Evolutionary conservation across 2,113 vertebrate genomes (phyloP).

Genomic region (Brienomyrus longianalis): DNA sequence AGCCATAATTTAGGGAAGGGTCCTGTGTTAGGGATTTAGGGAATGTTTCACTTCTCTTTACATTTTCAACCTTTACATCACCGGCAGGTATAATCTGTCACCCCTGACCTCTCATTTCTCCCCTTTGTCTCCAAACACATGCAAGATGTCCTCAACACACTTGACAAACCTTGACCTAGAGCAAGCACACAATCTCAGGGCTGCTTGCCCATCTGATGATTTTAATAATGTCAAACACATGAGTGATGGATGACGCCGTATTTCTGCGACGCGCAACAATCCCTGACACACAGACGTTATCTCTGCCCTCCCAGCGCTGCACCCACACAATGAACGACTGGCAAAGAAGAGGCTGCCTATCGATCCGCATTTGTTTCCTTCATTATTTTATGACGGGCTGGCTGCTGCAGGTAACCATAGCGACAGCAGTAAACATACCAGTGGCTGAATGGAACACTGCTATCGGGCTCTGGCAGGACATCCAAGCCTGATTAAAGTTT

Average conservation of each 20-base stretch:
- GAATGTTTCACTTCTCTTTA: not conserved
- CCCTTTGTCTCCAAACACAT: not conserved
- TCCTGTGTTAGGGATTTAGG: no score
- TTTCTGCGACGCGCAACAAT: constrained; percentile 32
- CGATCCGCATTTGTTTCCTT: constrained; percentile 61
- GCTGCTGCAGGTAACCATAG: constrained; percentile 49
- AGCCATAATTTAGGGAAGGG: not conserved
- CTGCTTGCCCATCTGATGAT: not conserved
- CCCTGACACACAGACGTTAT: constrained; percentile 40
- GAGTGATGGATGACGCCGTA: constrained; percentile 6
- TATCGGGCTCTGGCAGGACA: constrained; percentile 56
- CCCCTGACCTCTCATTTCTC: not conserved
- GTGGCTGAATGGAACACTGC: constrained; percentile 51
- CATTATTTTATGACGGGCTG: constrained; percentile 60
- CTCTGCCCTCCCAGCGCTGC: constrained; percentile 39
- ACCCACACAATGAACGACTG: constrained; percentile 40
- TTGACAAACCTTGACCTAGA: not conserved
- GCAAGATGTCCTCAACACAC: not conserved
- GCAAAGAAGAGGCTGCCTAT: constrained; percentile 45
- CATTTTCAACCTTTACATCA: not conserved
- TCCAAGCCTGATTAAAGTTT: constrained; percentile 65
- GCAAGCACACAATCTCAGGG: not conserved
- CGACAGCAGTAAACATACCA: constrained; percentile 53
- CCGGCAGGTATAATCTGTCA: not conserved
- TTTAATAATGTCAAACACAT: constrained; percentile 15